Conservation (phyloP, 2,888 invertebrate species). For the Leucozona laternaria region DNA sequence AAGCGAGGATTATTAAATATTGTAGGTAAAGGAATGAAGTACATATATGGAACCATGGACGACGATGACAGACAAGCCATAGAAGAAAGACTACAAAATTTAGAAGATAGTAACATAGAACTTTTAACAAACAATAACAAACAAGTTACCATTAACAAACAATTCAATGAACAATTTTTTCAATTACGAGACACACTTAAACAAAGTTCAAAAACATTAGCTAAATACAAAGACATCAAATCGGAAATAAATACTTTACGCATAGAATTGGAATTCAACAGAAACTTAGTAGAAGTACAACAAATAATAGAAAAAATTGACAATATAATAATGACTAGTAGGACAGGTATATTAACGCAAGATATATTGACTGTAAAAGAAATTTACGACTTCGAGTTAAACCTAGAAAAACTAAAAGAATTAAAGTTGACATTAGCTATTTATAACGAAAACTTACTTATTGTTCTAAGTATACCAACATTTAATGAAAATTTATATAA, state of each 20-base stretch:
- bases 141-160: neutral
- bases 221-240: neutral
- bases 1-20: neutral
- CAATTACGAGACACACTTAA: neutral
- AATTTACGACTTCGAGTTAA: neutral
- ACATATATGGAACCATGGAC: neutral
- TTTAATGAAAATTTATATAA: neutral
- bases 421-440: neutral
- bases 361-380: neutral
- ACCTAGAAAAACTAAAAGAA: neutral
- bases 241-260: neutral
- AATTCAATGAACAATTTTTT: neutral
- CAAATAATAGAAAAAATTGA: neutral
- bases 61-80: neutral
- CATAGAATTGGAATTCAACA: neutral
- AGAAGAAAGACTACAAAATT: neutral
- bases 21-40: neutral
- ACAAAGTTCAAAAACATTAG: neutral
- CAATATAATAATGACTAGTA: constrained; percentile 3
- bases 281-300: neutral
- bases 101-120: neutral
- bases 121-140: neutral
- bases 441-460: neutral
- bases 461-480: neutral
- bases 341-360: neutral